Percentiles rank a stretch among this genome's conserved stretches.
Evolutionary conservation across 2,113 vertebrate species (phyloP).

Genomic region (Cyanoramphus novaezelandiae): DNA sequence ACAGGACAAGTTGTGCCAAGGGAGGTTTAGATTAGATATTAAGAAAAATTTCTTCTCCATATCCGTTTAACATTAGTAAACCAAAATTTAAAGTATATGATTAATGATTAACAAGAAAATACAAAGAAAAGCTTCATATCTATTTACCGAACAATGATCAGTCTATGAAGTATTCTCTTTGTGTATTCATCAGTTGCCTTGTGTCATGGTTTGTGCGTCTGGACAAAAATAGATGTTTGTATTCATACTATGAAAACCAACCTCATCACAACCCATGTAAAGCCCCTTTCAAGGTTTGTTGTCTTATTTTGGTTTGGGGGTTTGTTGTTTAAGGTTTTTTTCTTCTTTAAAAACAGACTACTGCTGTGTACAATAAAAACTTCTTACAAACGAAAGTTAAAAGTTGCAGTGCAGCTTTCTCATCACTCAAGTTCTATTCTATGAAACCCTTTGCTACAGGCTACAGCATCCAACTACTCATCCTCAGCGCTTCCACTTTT

Average conservation of each 20-base stretch:
- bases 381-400: background rate
- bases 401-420: background rate
- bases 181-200: background rate
- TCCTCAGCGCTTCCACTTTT: background rate
- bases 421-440: accelerated
- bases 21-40: background rate
- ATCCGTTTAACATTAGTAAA: background rate
- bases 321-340: background rate
- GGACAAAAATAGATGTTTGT: background rate
- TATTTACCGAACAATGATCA: background rate
- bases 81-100: background rate
- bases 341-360: background rate
- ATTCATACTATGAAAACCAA: background rate
- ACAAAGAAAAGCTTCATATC: background rate
- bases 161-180: background rate
- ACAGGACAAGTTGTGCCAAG: background rate
- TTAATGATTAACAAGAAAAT: background rate
- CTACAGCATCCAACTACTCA: background rate
- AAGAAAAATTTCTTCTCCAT: background rate
- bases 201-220: background rate
- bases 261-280: background rate
- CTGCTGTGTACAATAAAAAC: background rate
- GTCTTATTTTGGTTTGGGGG: background rate
- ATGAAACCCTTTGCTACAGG: background rate
- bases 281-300: background rate